Evolutionary conservation across 2,797 vertebrate genomes (phyloP).

Genomic region (Pseudochirops corinnae): DNA sequence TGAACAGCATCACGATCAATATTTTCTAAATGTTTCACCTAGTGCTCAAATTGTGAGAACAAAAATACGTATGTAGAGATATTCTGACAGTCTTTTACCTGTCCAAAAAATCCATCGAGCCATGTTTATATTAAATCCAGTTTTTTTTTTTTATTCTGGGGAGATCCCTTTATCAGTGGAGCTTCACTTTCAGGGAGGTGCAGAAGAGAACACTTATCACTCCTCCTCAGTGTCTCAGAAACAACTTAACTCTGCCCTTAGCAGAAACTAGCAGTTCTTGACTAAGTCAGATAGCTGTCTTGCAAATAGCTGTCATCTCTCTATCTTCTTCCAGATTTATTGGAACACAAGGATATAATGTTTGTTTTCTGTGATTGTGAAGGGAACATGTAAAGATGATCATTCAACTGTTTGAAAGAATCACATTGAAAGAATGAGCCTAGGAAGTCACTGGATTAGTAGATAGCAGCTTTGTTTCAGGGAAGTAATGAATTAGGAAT

Average conservation of each 20-base stretch:
- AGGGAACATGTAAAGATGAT: background rate
- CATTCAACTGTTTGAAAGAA: background rate
- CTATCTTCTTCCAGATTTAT: background rate
- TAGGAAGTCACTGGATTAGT: background rate
- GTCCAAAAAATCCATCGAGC: conserved; percentile 33
- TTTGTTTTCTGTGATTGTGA: background rate
- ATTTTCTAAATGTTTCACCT: conserved; percentile 76
- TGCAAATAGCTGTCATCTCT: background rate
- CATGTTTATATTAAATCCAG: conserved; percentile 50
- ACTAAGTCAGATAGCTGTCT: background rate
- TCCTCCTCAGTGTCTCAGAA: background rate
- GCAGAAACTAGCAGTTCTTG: background rate
- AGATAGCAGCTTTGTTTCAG: background rate
- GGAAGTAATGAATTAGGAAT: background rate
- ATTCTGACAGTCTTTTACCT: conserved; percentile 1
- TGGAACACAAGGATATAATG: background rate
- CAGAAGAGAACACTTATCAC: conserved; percentile 7
- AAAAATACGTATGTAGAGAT: conserved; percentile 36
- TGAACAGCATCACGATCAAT: conserved; percentile 63
- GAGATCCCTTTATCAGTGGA: conserved; percentile 49
- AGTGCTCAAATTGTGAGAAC: conserved; percentile 72
- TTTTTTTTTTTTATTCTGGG: conserved; percentile 11
- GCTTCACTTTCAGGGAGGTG: background rate
- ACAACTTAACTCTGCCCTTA: background rate
- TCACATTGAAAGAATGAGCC: background rate